Evolutionary conservation across 2,797 vertebrate species (phyloP).

Genomic region (Champsocephalus esox): DNA sequence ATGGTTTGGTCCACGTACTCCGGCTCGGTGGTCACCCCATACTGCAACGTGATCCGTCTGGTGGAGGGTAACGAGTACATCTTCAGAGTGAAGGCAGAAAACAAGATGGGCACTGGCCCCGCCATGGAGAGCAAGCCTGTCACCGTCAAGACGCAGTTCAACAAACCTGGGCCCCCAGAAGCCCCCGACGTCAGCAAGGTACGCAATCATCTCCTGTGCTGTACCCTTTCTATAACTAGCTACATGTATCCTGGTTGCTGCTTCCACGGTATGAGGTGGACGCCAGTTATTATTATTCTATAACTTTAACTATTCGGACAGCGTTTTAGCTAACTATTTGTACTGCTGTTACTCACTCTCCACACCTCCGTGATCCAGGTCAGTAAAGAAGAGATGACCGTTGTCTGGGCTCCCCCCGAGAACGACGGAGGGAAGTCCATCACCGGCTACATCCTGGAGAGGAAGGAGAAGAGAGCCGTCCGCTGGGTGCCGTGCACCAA

Average conservation of each 20-base stretch:
- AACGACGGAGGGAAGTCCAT: constrained; percentile 98
- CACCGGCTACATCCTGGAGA: constrained; percentile 97
- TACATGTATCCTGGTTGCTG: too few species aligned
- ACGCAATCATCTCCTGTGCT: neutral
- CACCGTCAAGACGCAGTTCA: constrained; percentile 93
- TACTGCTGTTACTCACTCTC: neutral
- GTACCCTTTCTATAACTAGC: neutral
- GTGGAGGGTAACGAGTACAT: constrained; percentile 99
- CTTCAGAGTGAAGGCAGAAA: constrained; percentile 97
- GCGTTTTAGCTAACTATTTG: too few species aligned
- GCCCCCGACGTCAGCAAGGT: constrained; percentile 96
- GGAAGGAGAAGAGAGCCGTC: constrained; percentile 93
- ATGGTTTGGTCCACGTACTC: constrained; percentile 99
- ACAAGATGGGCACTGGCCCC: constrained; percentile 98
- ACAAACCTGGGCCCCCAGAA: constrained; percentile 94
- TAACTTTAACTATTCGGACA: too few species aligned
- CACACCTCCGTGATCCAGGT: constrained; percentile 61
- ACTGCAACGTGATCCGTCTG: constrained; percentile 92
- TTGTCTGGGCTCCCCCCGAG: constrained; percentile 98
- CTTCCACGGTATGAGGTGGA: too few species aligned
- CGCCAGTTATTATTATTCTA: too few species aligned
- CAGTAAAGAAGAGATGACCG: constrained; percentile 97
- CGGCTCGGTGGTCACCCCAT: constrained; percentile 88
- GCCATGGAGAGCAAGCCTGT: constrained; percentile 94
- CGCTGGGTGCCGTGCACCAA: constrained; percentile 98